Percentiles rank a stretch among this genome's conserved stretches.
These are phyloP conservation scores for Campodea augens DNA, from an alignment of 1,140 invertebrate genomes.

Conservation along the genomic window DNA sequence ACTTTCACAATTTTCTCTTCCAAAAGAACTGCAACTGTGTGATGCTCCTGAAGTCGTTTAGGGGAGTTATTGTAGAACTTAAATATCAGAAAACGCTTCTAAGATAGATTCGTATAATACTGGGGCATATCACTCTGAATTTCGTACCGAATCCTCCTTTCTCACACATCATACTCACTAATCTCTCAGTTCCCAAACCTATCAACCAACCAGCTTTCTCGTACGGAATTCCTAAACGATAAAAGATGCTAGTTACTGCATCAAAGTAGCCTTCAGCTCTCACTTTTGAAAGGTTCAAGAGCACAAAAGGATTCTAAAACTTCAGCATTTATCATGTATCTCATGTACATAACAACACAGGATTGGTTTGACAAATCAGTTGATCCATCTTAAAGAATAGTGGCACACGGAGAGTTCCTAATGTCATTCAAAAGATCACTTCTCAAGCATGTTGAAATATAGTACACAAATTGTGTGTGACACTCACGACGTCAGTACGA, in stretches of 20 bases:
- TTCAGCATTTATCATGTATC: no score
- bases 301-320: no score
- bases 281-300: not conserved
- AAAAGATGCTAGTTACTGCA: not conserved
- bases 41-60: not conserved
- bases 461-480: no score
- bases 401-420: no score
- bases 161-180: not conserved
- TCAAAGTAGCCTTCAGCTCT: not conserved
- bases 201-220: not conserved
- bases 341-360: not conserved
- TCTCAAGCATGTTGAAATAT: no score
- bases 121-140: not conserved
- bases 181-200: not conserved
- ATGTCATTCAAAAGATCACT: no score
- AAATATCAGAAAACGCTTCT: not conserved
- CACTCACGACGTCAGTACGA: no score
- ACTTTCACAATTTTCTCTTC: not conserved
- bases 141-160: not conserved
- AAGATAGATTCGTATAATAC: not conserved
- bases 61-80: not conserved
- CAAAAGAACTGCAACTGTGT: not conserved
- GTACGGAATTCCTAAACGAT: not conserved
- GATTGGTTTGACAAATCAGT: slow-evolving; percentile 2
- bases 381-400: no score